These are phyloP conservation scores for Campoletis raptor DNA, from an alignment of 2,888 invertebrate species.

Conservation along the genomic window DNA sequence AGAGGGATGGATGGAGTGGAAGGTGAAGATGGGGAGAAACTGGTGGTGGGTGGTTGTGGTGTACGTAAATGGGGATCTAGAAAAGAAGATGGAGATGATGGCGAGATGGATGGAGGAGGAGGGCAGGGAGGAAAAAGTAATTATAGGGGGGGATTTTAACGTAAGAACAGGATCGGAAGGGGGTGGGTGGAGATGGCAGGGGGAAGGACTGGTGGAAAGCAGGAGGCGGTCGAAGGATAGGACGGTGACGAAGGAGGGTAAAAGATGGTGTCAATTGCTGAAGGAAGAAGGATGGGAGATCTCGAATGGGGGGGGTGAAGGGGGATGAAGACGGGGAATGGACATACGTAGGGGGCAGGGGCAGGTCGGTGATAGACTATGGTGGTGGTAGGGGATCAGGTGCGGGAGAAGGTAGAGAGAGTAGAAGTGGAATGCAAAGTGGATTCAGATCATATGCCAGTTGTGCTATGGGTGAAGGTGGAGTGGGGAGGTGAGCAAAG, in stretches of 20 bases:
- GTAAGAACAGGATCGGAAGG: not conserved
- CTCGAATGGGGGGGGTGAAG: not conserved
- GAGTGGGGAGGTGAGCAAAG: constrained; percentile 15
- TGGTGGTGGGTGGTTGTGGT: not conserved
- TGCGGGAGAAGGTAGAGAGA: too few species aligned
- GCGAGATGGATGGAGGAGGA: not conserved
- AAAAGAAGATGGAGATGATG: not conserved
- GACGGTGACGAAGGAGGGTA: not conserved
- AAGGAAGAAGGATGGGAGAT: not conserved
- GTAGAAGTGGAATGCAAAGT: too few species aligned
- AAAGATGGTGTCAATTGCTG: not conserved
- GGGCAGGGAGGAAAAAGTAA: not conserved
- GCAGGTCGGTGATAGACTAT: not conserved
- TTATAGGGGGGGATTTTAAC: constrained; percentile 20
- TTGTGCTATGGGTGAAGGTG: too few species aligned
- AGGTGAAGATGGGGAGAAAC: too few species aligned
- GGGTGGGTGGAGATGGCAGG: not conserved
- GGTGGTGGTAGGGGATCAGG: not conserved
- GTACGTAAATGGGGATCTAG: not conserved
- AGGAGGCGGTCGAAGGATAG: not conserved
- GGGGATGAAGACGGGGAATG: not conserved
- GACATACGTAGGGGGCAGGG: not conserved
- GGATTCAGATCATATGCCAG: too few species aligned
- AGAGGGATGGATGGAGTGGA: too few species aligned
- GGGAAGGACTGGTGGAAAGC: not conserved